phyloP scores from a whole-genome alignment of 2,113 vertebrate genomes.

The Poecilia latipinna region DNA sequence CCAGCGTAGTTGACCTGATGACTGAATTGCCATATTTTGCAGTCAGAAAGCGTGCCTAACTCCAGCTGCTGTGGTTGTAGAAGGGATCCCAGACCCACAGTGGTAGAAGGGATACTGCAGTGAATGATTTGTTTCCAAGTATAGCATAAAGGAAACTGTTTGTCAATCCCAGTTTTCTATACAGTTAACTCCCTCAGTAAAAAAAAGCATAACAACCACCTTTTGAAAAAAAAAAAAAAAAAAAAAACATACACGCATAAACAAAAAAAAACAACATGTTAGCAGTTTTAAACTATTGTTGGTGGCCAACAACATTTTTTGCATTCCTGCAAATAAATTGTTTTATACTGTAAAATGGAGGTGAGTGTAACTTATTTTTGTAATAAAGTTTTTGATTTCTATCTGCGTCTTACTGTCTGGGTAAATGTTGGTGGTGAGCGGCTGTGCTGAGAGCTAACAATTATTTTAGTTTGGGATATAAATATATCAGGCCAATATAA shows the following conservation, averaged over 20 bases:
- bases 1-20: constrained; percentile 41
- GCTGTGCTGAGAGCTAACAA: too few species aligned
- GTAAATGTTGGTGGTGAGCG: constrained; percentile 16
- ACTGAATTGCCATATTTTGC: constrained; percentile 63
- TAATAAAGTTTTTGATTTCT: constrained; percentile 99
- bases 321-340: constrained; percentile 99
- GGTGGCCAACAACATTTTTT: constrained; percentile 99
- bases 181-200: constrained; percentile 85
- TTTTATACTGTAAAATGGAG: constrained; percentile 99
- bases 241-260: too few species aligned
- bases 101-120: constrained; percentile 84
- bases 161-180: constrained; percentile 83
- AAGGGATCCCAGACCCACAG: constrained; percentile 58
- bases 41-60: constrained; percentile 57
- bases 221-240: constrained; percentile 82
- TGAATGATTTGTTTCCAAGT: constrained; percentile 83
- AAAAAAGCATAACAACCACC: constrained; percentile 89
- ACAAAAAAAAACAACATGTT: constrained; percentile 85
- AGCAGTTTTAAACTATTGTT: constrained; percentile 99
- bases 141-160: constrained; percentile 83
- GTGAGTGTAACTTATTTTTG: constrained; percentile 99
- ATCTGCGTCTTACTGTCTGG: constrained; percentile 80
- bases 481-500: too few species aligned
- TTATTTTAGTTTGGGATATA: too few species aligned
- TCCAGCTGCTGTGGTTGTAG: constrained; percentile 52